Base-by-base conservation (phyloP, 2,888 invertebrate genomes). In the Platerodrilus igneus region DNA sequence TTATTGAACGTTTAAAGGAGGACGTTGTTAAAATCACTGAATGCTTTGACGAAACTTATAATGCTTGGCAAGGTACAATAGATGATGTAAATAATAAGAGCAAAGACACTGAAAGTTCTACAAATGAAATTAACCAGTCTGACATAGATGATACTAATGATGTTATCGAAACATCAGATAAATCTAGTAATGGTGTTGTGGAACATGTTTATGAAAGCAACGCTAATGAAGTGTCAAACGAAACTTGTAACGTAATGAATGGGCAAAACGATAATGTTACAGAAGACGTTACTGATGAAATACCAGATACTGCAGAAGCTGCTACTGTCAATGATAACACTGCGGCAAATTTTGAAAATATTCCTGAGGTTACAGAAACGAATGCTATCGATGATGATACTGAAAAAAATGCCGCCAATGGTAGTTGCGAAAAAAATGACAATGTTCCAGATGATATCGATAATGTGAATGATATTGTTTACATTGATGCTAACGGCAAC, bases 21-120 rank as follows among this genome's bases (percentile, higher is more conserved):
- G 34, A 50, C 18, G 40, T 48, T 19, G 21, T 29, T 2, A 35
- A 42, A 22, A 32, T 53, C 22, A 45, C 48, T 31, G 33, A 43
- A 6, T 41, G 39, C n/a, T 55, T 55, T 45, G 19, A 47, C n/a
- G 27, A 45, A 13, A 38, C 41, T 7, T 43, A 40, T 34, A 27
- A 4, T 6, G 13, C n/a, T 6, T 27, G 13, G 6, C 8, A 15
- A 0, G 14, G 4, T 18, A 13, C 7, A 16, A 28, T 17, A 9
- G 16, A 10, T 13, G 7, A 11, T 16, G 9, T 9, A 18, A 19
- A 5, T 8, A 10, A 4, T 17, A 9, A 11, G 5, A 9, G 10
- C 18, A 30, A 18, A 8, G 27, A 31, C 8, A n/a, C n/a, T n/a
- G 26, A 19, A 7, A 30, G 7, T 26, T 17, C 10, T 11, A 9